Conservation (phyloP, 1,140 invertebrate species). For the Macrotrachela quadricornifera region DNA sequence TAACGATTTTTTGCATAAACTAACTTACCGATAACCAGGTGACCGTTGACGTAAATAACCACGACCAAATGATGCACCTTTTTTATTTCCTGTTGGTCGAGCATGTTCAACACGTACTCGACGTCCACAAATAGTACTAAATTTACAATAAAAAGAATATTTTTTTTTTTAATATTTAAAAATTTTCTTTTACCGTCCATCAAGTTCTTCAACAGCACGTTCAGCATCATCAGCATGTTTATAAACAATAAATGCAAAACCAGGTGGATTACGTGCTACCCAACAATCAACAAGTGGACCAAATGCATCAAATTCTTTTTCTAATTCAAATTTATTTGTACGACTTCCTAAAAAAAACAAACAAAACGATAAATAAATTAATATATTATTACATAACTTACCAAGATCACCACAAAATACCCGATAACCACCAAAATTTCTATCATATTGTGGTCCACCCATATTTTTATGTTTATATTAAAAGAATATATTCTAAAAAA, state of each 20-base stretch:
- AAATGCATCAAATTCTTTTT: slow-evolving; percentile 74
- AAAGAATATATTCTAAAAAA: too few species aligned
- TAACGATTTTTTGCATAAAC: too few species aligned
- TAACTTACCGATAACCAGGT: too few species aligned
- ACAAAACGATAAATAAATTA: too few species aligned
- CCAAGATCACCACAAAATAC: slow-evolving; percentile 18
- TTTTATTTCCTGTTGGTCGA: slow-evolving; percentile 5
- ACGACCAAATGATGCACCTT: too few species aligned
- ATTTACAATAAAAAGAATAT: neutral
- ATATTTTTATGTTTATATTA: too few species aligned
- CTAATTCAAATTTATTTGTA: slow-evolving; percentile 21
- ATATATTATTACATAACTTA: too few species aligned
- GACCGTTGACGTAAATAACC: too few species aligned
- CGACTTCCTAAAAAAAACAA: slow-evolving; percentile 9
- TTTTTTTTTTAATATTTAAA: neutral
- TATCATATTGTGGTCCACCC: slow-evolving; percentile 6
- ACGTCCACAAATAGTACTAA: slow-evolving; percentile 14
- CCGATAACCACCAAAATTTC: slow-evolving; percentile 14
- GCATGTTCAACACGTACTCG: slow-evolving; percentile 17
- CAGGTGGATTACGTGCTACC: slow-evolving; percentile 55
- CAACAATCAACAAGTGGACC: slow-evolving; percentile 66
- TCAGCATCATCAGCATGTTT: slow-evolving; percentile 79
- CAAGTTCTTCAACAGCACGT: slow-evolving; percentile 71
- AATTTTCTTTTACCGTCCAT: slow-evolving; percentile 44
- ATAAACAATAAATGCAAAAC: slow-evolving; percentile 88